phyloP scores from a whole-genome alignment of 2,113 vertebrate species.

The Hyperopisus bebe region DNA sequence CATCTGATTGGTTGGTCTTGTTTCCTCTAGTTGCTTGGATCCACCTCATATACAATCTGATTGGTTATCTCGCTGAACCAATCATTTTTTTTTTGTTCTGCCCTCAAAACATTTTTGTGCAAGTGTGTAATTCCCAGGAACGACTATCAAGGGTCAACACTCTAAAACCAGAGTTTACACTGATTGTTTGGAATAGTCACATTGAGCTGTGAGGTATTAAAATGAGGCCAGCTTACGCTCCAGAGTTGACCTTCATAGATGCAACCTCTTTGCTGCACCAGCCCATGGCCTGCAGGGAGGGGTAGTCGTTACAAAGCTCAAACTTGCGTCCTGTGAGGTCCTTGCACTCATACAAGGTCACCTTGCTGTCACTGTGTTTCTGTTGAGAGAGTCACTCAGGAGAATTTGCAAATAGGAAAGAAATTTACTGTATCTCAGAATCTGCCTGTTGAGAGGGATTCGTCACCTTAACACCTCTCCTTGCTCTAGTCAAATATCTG shows the following conservation, averaged over 20 bases:
- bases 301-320: conserved; percentile 89
- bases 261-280: conserved; percentile 92
- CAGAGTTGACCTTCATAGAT: conserved; percentile 86
- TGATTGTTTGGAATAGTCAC: background rate
- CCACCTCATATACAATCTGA: background rate
- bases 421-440: background rate
- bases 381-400: conserved; percentile 36
- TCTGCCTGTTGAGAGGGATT: background rate
- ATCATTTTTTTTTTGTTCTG: background rate
- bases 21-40: background rate
- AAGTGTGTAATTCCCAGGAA: background rate
- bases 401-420: background rate
- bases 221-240: conserved; percentile 72
- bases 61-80: background rate
- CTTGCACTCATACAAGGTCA: conserved; percentile 81
- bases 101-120: background rate
- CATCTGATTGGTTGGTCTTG: background rate
- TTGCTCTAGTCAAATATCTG: background rate
- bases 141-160: background rate
- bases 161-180: background rate
- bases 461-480: background rate
- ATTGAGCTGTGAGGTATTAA: background rate
- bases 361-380: conserved; percentile 94
- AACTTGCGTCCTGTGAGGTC: conserved; percentile 92
- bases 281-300: conserved; percentile 91